Percentiles rank a stretch among this genome's conserved stretches.
Evolutionary conservation across 2,888 invertebrate genomes (phyloP).

Genomic region (Euzophera pinguis): DNA sequence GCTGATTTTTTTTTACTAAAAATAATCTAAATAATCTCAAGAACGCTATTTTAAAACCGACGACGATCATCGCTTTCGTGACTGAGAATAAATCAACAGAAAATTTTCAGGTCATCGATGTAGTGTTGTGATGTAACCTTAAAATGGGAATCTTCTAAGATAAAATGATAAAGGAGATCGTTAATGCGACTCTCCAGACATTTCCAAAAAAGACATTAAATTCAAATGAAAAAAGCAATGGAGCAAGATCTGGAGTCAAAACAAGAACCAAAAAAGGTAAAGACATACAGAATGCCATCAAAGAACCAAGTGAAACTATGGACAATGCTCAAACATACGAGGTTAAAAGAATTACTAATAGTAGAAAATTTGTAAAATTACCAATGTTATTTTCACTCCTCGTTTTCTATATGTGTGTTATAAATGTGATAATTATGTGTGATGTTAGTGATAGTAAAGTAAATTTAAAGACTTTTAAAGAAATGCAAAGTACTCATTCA

Average conservation of each 20-base stretch:
- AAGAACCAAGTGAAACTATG: conserved; percentile 45
- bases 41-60: neutral
- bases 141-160: conserved; percentile 61
- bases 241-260: conserved; percentile 39
- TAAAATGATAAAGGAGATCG: conserved; percentile 73
- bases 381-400: conserved; percentile 55
- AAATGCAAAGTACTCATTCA: conserved; percentile 29
- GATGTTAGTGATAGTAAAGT: conserved; percentile 68
- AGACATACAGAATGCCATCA: conserved; percentile 27
- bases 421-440: conserved; percentile 74
- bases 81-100: conserved; percentile 16
- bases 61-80: conserved; percentile 31
- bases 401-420: conserved; percentile 60
- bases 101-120: conserved; percentile 29
- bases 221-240: conserved; percentile 43
- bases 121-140: conserved; percentile 36
- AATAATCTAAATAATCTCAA: no score
- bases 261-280: conserved; percentile 19
- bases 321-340: conserved; percentile 68
- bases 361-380: conserved; percentile 29
- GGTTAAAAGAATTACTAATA: conserved; percentile 49
- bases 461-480: conserved; percentile 45
- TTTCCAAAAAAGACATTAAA: conserved; percentile 39
- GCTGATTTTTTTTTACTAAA: no score
- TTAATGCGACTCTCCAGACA: conserved; percentile 61